Evolutionary conservation across 2,797 vertebrate species (phyloP).

Genomic region (Premnoplex brunnescens): DNA sequence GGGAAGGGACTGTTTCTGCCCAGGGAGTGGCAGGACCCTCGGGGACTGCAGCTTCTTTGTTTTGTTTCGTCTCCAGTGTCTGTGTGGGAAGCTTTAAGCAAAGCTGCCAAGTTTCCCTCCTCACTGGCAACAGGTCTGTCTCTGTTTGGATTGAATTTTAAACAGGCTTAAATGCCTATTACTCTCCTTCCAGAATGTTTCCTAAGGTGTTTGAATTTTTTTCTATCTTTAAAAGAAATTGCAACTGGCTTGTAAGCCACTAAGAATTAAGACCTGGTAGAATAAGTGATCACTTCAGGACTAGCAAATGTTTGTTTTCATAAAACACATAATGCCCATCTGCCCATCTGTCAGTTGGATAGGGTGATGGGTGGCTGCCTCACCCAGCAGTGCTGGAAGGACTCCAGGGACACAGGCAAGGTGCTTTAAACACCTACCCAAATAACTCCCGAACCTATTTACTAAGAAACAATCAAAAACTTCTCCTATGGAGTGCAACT

Average conservation of each 20-base stretch:
- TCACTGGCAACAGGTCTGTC: slow-evolving; percentile 35
- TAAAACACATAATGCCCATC: neutral
- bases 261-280: neutral
- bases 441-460: neutral
- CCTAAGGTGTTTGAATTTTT: neutral
- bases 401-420: neutral
- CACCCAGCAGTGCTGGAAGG: neutral
- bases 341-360: neutral
- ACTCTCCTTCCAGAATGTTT: neutral
- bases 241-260: neutral
- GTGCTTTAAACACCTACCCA: neutral
- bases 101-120: slow-evolving; percentile 41
- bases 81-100: slow-evolving; percentile 48
- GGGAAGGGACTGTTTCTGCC: neutral
- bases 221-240: neutral
- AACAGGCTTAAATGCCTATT: neutral
- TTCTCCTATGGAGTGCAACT: neutral
- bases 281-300: neutral
- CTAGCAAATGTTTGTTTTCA: neutral
- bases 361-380: neutral
- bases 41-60: slow-evolving; percentile 57
- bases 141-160: neutral
- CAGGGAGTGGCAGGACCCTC: slow-evolving; percentile 29
- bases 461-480: neutral
- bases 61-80: neutral